phyloP scores from a whole-genome alignment of 2,888 invertebrate genomes.

The Bursaphelenchus okinawaensis region DNA sequence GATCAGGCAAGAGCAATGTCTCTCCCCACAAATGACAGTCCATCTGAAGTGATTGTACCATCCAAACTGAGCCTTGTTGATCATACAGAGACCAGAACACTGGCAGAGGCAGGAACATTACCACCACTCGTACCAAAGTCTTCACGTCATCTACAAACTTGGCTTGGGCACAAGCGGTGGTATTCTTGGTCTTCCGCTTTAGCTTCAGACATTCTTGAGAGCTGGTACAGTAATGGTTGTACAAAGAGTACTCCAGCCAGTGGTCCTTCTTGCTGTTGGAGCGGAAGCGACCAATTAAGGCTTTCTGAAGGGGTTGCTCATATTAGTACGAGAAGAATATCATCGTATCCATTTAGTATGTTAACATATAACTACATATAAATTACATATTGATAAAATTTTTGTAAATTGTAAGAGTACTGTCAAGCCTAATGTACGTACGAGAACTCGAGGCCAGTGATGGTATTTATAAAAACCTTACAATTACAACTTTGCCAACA shows the following conservation, averaged over 20 bases:
- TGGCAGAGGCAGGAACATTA: constrained; percentile 65
- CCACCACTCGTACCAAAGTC: constrained; percentile 33
- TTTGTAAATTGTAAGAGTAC: not conserved
- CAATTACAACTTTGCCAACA: constrained; percentile 66
- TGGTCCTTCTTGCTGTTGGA: constrained; percentile 22
- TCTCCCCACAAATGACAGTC: constrained; percentile 23
- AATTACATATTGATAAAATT: too few relatives aligned
- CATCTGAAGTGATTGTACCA: constrained; percentile 67
- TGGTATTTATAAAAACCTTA: not conserved
- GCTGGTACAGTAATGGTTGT: not conserved
- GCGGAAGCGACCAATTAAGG: constrained; percentile 34
- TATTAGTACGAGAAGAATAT: constrained; percentile 57
- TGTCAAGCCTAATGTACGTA: too few relatives aligned
- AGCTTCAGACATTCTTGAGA: constrained; percentile 29
- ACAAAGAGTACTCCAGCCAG: constrained; percentile 38
- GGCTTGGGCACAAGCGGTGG: constrained; percentile 13
- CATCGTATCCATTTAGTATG: too few relatives aligned
- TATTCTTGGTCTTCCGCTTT: constrained; percentile 7
- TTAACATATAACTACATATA: too few relatives aligned
- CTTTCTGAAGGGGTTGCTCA: constrained; percentile 57
- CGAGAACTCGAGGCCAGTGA: too few relatives aligned
- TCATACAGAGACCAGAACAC: constrained; percentile 96
- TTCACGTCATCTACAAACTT: constrained; percentile 43
- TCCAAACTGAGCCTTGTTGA: constrained; percentile 68
- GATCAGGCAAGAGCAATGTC: constrained; percentile 40